Evolutionary conservation across 2,888 invertebrate species (phyloP).

Genomic region (Thumatha senex): DNA sequence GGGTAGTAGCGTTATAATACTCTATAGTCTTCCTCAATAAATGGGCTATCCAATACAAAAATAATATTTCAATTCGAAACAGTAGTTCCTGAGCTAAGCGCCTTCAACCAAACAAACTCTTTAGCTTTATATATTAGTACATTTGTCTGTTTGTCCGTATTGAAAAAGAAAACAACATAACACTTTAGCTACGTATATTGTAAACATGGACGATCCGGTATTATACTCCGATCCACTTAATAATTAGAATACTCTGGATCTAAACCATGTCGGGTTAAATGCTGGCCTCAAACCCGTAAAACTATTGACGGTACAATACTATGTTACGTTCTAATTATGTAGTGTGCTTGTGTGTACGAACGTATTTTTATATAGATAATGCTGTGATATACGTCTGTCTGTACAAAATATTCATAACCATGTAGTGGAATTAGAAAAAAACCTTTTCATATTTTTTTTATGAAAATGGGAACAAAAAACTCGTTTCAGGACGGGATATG

Average conservation of each 20-base stretch:
- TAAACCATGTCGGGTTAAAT: background rate
- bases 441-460: too few species aligned
- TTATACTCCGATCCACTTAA: background rate
- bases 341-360: conserved; percentile 31
- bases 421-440: too few species aligned
- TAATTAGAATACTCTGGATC: background rate
- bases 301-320: conserved; percentile 36
- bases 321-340: conserved; percentile 27
- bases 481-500: too few species aligned
- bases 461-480: too few species aligned
- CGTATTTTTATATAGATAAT: background rate
- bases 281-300: conserved; percentile 29
- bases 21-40: too few species aligned
- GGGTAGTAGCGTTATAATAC: too few species aligned
- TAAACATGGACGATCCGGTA: conserved; percentile 2
- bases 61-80: too few species aligned
- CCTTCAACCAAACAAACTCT: too few species aligned
- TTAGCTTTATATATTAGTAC: too few species aligned
- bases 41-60: too few species aligned
- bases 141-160: too few species aligned
- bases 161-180: background rate
- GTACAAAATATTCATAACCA: background rate
- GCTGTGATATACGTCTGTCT: background rate
- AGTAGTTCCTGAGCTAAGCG: too few species aligned
- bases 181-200: conserved; percentile 4